Evolutionary conservation across 2,797 vertebrate genomes (phyloP).

Genomic region (Micropoecilia bifurca): DNA sequence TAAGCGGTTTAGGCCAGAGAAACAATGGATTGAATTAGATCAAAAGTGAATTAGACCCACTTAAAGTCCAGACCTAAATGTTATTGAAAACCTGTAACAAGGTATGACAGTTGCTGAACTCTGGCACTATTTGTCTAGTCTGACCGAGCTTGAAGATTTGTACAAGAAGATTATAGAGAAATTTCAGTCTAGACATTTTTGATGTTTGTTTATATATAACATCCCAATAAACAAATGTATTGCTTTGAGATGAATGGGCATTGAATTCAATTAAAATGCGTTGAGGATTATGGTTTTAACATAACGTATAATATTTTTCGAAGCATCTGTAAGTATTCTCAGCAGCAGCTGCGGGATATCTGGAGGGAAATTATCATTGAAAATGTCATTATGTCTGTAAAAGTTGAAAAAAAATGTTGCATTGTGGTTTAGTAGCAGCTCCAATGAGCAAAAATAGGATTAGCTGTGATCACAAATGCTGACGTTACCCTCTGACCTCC

Average conservation of each 20-base stretch:
- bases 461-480: not conserved
- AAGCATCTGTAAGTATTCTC: slow-evolving; percentile 9
- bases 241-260: not conserved
- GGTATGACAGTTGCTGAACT: too few relatives aligned
- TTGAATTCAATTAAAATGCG: not conserved
- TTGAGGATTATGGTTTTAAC: not conserved
- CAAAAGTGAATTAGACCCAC: not conserved
- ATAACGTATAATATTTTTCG: not conserved
- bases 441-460: not conserved
- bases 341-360: slow-evolving; percentile 23
- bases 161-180: not conserved
- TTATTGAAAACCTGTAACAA: not conserved
- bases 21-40: not conserved
- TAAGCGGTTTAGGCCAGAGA: not conserved
- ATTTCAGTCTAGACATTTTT: not conserved
- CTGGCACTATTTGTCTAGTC: not conserved
- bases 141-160: not conserved
- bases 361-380: slow-evolving; percentile 35
- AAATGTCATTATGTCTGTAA: slow-evolving; percentile 43
- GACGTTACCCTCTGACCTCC: not conserved
- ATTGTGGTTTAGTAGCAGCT: not conserved
- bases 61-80: not conserved
- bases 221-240: not conserved
- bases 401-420: slow-evolving; percentile 12
- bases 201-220: not conserved